phyloP scores from a whole-genome alignment of 1,140 invertebrate genomes.

The Octopus bimaculoides region DNA sequence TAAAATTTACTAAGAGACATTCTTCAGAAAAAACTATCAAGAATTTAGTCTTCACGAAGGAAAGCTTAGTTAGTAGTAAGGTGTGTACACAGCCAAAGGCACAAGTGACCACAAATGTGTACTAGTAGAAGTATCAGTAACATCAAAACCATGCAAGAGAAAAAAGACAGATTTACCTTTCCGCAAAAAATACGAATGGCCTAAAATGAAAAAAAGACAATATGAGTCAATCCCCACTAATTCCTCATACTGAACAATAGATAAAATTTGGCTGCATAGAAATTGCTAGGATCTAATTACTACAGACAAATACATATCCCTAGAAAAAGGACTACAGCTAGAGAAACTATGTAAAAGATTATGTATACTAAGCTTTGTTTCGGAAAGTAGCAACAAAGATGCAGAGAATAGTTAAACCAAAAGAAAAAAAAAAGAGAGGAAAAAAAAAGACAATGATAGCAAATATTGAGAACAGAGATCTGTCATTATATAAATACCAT shows the following conservation, averaged over 20 bases:
- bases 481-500: background rate
- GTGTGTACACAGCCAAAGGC: slow-evolving; percentile 9
- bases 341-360: background rate
- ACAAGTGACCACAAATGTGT: slow-evolving; percentile 10
- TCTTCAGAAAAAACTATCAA: too few relatives aligned
- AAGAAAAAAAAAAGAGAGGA: background rate
- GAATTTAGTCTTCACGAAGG: background rate
- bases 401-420: background rate
- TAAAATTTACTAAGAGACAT: too few relatives aligned
- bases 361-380: background rate
- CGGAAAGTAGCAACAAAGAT: background rate
- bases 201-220: slow-evolving; percentile 11
- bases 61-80: slow-evolving; percentile 6
- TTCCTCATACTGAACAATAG: slow-evolving; percentile 4
- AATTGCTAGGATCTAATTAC: background rate
- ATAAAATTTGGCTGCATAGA: background rate
- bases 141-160: slow-evolving; percentile 11
- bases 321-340: background rate
- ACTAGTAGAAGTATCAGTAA: slow-evolving; percentile 1
- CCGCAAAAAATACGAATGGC: slow-evolving; percentile 9
- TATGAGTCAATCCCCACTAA: slow-evolving; percentile 8
- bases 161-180: slow-evolving; percentile 10
- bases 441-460: background rate
- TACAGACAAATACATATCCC: background rate
- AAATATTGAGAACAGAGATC: background rate